These are phyloP conservation scores for Microdon myrmicae DNA, from an alignment of 2,888 invertebrate genomes.

Conservation along the genomic window DNA sequence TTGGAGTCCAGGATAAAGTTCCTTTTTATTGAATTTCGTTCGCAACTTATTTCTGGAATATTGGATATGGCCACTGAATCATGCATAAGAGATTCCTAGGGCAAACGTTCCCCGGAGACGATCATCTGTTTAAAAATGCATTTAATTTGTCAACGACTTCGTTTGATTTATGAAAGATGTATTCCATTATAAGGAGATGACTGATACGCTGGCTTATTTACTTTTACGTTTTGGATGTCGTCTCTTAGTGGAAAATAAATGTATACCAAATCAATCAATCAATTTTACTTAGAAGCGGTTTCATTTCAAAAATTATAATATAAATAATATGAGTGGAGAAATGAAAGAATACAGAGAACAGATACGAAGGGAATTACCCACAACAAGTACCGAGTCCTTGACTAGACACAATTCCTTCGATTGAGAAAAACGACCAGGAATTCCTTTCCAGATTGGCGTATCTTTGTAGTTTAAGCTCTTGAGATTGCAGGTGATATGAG, in stretches of 20 bases:
- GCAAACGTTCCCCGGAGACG: no score
- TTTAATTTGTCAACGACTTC: slow-evolving; percentile 44
- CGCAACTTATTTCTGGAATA: no score
- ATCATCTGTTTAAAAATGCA: slow-evolving; percentile 28
- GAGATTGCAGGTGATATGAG: slow-evolving; percentile 27
- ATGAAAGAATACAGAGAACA: no score
- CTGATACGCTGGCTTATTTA: slow-evolving; percentile 35
- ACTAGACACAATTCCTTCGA: slow-evolving; percentile 28
- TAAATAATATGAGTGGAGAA: slow-evolving; percentile 25
- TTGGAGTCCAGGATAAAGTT: no score
- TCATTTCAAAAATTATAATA: slow-evolving; percentile 25
- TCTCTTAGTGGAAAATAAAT: no score
- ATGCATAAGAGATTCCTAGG: no score
- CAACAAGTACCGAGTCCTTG: slow-evolving; percentile 21
- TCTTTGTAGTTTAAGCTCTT: slow-evolving; percentile 37
- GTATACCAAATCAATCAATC: slow-evolving; percentile 29
- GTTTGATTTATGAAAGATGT: slow-evolving; percentile 31
- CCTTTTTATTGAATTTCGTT: no score
- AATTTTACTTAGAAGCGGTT: slow-evolving; percentile 30
- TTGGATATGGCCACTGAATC: no score
- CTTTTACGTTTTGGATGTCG: slow-evolving; percentile 13
- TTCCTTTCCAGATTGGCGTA: slow-evolving; percentile 36
- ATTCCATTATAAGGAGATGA: slow-evolving; percentile 30
- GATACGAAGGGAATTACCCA: no score
- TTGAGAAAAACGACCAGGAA: slow-evolving; percentile 2